Conservation (phyloP, 2,888 invertebrate genomes). For the Coecobrya sp. region DNA sequence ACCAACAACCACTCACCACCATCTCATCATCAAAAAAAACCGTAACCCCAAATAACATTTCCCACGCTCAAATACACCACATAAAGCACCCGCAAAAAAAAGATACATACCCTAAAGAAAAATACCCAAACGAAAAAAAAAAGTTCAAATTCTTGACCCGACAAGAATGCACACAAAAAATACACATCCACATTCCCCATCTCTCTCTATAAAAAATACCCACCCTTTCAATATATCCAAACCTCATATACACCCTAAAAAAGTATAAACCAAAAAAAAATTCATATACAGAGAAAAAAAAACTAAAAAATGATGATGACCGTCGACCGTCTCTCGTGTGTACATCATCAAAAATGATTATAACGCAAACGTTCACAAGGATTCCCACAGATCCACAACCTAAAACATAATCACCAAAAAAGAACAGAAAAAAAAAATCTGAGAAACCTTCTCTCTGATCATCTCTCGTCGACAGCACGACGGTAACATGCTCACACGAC, state of each 20-base stretch:
- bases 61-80: constrained; percentile 1
- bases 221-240: constrained; percentile 28
- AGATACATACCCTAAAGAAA: constrained; percentile 4
- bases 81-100: background rate
- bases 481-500: constrained; percentile 4
- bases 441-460: too few relatives aligned
- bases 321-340: constrained; percentile 62
- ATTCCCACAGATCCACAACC: too few relatives aligned
- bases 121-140: constrained; percentile 13
- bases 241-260: background rate
- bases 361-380: too few relatives aligned
- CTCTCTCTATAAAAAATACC: background rate
- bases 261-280: background rate
- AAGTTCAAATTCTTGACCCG: constrained; percentile 72
- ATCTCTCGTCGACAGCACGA: constrained; percentile 29
- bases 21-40: too few relatives aligned
- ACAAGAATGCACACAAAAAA: constrained; percentile 51
- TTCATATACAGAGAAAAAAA: background rate
- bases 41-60: background rate
- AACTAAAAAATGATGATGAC: too few relatives aligned
- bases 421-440: too few relatives aligned
- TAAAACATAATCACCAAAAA: too few relatives aligned
- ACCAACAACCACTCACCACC: too few relatives aligned
- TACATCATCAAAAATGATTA: too few relatives aligned
- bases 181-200: too few relatives aligned